Conservation (phyloP, 2,113 vertebrate species). For the Salvator merianae region DNA sequence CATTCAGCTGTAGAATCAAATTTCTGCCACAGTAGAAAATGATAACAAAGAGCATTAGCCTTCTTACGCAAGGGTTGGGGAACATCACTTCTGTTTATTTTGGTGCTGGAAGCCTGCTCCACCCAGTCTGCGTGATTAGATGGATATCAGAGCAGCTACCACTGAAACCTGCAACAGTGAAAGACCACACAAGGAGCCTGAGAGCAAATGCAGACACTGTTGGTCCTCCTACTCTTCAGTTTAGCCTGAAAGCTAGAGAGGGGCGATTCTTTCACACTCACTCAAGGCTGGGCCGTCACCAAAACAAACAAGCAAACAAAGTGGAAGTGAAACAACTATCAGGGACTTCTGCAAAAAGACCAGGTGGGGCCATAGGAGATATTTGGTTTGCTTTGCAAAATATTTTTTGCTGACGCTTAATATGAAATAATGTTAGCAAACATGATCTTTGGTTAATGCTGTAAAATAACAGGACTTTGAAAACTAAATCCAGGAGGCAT, state of each 20-base stretch:
- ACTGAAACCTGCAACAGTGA: too few species aligned
- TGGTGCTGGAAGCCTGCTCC: too few species aligned
- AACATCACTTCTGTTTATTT: background rate
- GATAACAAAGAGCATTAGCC: background rate
- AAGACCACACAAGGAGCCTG: too few species aligned
- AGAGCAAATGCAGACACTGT: too few species aligned
- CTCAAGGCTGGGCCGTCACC: background rate
- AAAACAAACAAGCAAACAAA: background rate
- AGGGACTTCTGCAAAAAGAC: background rate
- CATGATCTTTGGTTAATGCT: background rate
- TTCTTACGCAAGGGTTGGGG: background rate
- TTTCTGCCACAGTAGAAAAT: background rate
- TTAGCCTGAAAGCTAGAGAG: background rate
- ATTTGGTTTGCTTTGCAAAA: background rate
- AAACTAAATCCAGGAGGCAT: background rate
- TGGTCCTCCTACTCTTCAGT: too few species aligned
- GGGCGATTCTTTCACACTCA: too few species aligned
- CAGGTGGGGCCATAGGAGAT: background rate
- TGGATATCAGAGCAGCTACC: too few species aligned
- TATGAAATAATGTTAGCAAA: background rate
- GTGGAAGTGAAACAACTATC: background rate
- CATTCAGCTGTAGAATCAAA: background rate
- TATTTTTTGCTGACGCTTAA: background rate
- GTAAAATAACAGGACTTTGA: background rate
- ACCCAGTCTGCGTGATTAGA: background rate